Conservation (phyloP, 2,113 vertebrate genomes). For the Diadophis punctatus region DNA sequence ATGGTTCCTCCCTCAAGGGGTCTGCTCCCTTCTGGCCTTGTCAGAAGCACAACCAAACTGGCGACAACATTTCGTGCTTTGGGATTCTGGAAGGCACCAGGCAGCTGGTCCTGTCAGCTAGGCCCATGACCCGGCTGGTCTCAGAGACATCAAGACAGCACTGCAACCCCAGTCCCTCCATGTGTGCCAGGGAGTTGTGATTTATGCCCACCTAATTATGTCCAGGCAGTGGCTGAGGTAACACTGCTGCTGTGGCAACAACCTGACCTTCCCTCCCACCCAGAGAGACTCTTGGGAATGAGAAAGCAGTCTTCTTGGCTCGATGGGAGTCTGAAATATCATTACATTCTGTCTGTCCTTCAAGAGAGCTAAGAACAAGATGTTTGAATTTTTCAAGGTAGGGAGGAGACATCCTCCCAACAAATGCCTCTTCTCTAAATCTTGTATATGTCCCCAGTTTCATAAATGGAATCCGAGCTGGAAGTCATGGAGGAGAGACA, state of each 20-base stretch:
- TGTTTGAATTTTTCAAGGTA: background rate
- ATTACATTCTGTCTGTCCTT: background rate
- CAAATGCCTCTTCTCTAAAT: background rate
- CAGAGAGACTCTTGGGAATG: background rate
- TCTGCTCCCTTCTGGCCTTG: background rate
- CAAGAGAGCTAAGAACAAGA: background rate
- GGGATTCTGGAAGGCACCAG: background rate
- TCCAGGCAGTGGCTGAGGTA: background rate
- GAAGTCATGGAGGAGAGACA: background rate
- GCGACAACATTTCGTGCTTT: background rate
- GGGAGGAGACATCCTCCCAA: background rate
- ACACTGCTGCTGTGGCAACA: background rate
- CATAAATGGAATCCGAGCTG: background rate
- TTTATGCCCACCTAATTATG: background rate
- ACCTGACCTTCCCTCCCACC: background rate
- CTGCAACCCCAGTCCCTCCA: background rate
- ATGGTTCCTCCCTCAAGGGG: background rate
- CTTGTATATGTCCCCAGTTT: background rate
- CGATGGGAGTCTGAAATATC: background rate
- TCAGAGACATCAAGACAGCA: background rate
- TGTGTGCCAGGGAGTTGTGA: background rate
- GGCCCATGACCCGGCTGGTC: background rate
- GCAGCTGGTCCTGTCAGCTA: background rate
- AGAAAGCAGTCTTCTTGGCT: background rate
- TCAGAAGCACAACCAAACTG: background rate